A percentile compares a stretch with the other conserved stretches of the same genome.
These are phyloP conservation scores for Sesamia inferens DNA, from an alignment of 2,888 invertebrate genomes.

Conservation along the genomic window DNA sequence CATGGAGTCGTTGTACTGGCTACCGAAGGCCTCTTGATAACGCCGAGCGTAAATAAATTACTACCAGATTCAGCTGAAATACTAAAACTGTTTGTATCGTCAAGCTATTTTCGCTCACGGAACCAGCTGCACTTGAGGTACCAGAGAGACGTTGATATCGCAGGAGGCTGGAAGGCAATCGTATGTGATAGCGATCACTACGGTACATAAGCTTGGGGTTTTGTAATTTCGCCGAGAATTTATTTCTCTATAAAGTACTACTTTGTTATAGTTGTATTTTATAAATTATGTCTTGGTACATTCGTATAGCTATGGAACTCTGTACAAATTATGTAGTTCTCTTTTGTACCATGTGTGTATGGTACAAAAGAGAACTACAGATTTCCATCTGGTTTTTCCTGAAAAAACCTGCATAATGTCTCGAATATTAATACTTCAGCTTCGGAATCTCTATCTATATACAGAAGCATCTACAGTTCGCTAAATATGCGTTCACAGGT, in stretches of 20 bases:
- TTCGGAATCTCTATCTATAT: too few relatives aligned
- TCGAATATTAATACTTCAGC: not conserved
- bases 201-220: constrained; percentile 3
- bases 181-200: constrained; percentile 21
- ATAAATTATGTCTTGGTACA: not conserved
- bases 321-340: not conserved
- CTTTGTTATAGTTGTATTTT: constrained; percentile 2
- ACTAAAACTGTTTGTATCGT: constrained; percentile 48
- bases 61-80: constrained; percentile 46
- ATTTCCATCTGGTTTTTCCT: not conserved
- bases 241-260: not conserved
- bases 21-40: constrained; percentile 69
- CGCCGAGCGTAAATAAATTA: constrained; percentile 61
- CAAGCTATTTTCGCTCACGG: constrained; percentile 38
- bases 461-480: not conserved
- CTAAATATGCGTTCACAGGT: not conserved
- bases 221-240: not conserved
- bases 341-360: not conserved
- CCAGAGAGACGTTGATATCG: constrained; percentile 23
- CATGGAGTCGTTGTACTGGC: constrained; percentile 56
- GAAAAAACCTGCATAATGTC: not conserved
- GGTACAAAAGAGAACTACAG: too few relatives aligned
- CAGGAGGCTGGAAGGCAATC: constrained; percentile 32
- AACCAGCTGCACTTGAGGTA: constrained; percentile 30
- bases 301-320: not conserved